phyloP scores from a whole-genome alignment of 2,113 vertebrate species.

The Rhipidura dahli region DNA sequence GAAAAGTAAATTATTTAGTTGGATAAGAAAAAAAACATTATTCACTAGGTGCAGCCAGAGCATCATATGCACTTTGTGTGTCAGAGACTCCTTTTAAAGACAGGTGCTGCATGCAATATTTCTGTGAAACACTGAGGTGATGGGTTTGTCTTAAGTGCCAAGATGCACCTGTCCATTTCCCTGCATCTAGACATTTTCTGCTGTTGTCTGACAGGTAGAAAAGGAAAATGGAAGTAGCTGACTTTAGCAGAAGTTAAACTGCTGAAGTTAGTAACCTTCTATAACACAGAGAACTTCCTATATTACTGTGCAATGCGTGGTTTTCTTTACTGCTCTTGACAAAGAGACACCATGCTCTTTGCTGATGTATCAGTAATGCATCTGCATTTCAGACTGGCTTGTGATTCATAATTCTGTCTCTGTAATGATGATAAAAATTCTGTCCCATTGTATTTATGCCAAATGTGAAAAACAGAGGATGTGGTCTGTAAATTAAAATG shows the following conservation, averaged over 20 bases:
- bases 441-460: not conserved
- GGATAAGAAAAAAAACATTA: not conserved
- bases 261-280: not conserved
- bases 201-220: not conserved
- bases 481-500: not conserved
- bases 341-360: not conserved
- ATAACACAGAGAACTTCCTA: not conserved
- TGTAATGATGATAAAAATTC: not conserved
- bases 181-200: not conserved
- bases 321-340: not conserved
- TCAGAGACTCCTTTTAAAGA: not conserved
- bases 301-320: not conserved
- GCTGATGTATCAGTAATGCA: not conserved
- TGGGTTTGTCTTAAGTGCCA: not conserved
- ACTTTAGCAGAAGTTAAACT: not conserved
- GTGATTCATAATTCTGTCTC: not conserved
- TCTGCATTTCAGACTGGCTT: not conserved
- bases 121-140: not conserved
- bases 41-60: not conserved
- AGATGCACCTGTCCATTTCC: not conserved
- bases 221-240: not conserved
- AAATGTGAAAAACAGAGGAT: not conserved
- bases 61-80: not conserved
- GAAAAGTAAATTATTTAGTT: not conserved
- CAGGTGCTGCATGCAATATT: not conserved